Percentiles rank a stretch among this genome's conserved stretches.
phyloP scores from a whole-genome alignment of 2,888 invertebrate species.

The Invenusta paracnida region DNA sequence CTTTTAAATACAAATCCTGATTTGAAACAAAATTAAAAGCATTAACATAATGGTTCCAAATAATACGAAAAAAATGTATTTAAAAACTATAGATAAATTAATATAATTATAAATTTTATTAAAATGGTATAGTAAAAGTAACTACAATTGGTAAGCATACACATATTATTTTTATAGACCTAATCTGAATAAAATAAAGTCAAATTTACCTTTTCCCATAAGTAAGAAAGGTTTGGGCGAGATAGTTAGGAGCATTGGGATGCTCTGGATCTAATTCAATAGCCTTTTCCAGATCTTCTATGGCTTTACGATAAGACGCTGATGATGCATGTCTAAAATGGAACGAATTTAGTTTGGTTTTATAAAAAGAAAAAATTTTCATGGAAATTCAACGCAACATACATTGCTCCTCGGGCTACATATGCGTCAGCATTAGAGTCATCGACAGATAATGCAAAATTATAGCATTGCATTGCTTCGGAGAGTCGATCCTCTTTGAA shows the following conservation, averaged over 20 bases:
- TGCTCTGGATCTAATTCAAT: conserved; percentile 80
- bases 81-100: no score
- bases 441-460: conserved; percentile 58
- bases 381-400: conserved; percentile 60
- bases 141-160: no score
- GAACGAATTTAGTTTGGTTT: no score
- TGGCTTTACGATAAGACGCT: conserved; percentile 84
- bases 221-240: conserved; percentile 85
- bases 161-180: no score
- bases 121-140: no score
- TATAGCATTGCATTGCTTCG: conserved; percentile 57
- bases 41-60: no score
- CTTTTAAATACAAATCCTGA: no score
- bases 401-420: conserved; percentile 68
- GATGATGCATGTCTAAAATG: conserved; percentile 74
- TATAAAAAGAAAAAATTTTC: no score
- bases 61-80: no score
- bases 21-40: no score
- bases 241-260: conserved; percentile 84
- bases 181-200: no score
- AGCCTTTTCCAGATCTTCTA: conserved; percentile 87
- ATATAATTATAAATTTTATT: no score
- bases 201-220: conserved; percentile 64
- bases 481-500: conserved; percentile 74
- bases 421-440: conserved; percentile 82